Percentiles rank a stretch among this genome's conserved stretches.
Conservation (phyloP, 2,888 invertebrate species). For the Eupithecia subfuscata region DNA sequence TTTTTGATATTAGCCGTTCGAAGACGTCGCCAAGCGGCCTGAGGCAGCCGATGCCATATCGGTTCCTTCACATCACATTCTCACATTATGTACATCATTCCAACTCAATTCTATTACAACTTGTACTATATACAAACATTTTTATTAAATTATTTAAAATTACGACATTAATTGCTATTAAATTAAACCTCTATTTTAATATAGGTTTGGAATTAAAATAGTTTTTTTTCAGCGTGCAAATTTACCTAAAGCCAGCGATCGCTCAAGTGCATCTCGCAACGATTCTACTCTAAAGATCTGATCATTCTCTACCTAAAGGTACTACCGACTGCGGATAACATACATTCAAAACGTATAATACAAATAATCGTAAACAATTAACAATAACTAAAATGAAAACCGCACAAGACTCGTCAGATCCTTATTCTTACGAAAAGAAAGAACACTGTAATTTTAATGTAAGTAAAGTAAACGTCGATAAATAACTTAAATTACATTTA, state of each 20-base stretch:
- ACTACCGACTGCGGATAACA: constrained; percentile 60
- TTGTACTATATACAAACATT: constrained; percentile 84
- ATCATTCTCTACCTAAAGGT: constrained; percentile 50
- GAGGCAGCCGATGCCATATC: constrained; percentile 58
- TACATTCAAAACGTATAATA: constrained; percentile 60
- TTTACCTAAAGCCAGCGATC: constrained; percentile 77
- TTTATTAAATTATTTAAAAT: constrained; percentile 66
- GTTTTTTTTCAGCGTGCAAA: constrained; percentile 76
- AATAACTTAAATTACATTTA: constrained; percentile 78
- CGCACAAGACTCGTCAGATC: constrained; percentile 73
- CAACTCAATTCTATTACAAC: constrained; percentile 77
- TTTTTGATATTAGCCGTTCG: constrained; percentile 58
- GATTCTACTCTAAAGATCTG: constrained; percentile 59
- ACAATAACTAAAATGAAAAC: constrained; percentile 63
- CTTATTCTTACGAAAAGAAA: constrained; percentile 63
- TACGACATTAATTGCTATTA: constrained; percentile 78
- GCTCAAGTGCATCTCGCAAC: constrained; percentile 68
- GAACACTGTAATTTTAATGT: constrained; percentile 62
- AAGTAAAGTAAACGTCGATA: constrained; percentile 70
- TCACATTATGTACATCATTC: constrained; percentile 77
- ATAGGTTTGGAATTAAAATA: constrained; percentile 81
- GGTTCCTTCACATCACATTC: constrained; percentile 64
- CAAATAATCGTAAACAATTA: constrained; percentile 56
- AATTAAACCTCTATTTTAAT: constrained; percentile 77
- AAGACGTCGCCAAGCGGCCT: constrained; percentile 52